Evolutionary conservation across 2,888 invertebrate genomes (phyloP).

Genomic region (Eupithecia exiguata): DNA sequence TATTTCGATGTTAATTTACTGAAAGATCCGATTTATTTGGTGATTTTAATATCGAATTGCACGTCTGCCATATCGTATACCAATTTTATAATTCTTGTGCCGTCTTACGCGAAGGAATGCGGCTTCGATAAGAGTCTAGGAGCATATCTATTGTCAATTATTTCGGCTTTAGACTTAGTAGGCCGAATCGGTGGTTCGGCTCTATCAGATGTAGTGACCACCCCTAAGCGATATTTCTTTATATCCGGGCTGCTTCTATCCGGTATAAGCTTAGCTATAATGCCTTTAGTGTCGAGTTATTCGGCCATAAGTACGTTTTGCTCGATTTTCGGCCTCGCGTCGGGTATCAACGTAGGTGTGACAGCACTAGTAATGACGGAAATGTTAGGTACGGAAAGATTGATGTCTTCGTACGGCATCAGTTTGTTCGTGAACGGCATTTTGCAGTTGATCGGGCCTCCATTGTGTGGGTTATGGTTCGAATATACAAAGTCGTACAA

Average conservation of each 20-base stretch:
- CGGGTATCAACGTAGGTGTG: constrained; percentile 93
- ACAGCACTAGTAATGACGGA: constrained; percentile 95
- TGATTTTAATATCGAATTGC: constrained; percentile 92
- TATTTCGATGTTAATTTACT: constrained; percentile 90
- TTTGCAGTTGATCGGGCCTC: constrained; percentile 91
- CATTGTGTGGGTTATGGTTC: constrained; percentile 90
- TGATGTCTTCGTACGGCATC: constrained; percentile 94
- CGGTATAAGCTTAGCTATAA: constrained; percentile 88
- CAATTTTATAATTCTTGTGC: constrained; percentile 92
- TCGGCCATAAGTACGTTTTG: constrained; percentile 87
- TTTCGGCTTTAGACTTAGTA: constrained; percentile 91
- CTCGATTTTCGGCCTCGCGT: constrained; percentile 90
- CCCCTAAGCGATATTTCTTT: constrained; percentile 93
- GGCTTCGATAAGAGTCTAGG: constrained; percentile 88
- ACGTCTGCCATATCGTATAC: constrained; percentile 94
- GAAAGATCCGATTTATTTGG: constrained; percentile 91
- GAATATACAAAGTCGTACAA: constrained; percentile 86
- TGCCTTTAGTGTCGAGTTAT: constrained; percentile 88
- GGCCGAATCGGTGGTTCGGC: constrained; percentile 94
- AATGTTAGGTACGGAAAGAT: constrained; percentile 91
- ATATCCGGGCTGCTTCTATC: constrained; percentile 90
- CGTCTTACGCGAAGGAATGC: constrained; percentile 88
- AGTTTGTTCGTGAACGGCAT: constrained; percentile 93
- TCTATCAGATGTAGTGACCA: constrained; percentile 88
- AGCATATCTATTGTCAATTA: constrained; percentile 90